These are phyloP conservation scores for Cerceris rybyensis DNA, from an alignment of 2,888 invertebrate species.

Conservation along the genomic window DNA sequence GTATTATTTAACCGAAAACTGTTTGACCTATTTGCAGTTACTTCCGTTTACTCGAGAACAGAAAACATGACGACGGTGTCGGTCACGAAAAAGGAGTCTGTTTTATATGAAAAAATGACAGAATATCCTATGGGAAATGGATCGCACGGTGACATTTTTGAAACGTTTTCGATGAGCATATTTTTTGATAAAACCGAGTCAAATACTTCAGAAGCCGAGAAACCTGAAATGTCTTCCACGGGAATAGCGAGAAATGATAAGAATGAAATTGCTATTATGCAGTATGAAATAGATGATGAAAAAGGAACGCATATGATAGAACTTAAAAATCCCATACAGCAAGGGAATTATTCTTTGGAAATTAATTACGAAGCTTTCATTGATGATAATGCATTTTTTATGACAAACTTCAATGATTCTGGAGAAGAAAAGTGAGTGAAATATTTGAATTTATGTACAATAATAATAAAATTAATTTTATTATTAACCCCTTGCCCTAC, in stretches of 20 bases:
- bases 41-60: not conserved
- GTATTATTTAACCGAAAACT: not conserved
- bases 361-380: conserved; percentile 69
- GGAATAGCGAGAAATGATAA: not conserved
- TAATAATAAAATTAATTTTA: not conserved
- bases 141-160: not conserved
- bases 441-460: not conserved
- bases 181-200: not conserved
- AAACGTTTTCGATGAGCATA: not conserved
- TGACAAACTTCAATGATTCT: conserved; percentile 24
- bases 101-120: not conserved
- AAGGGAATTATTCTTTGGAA: conserved; percentile 70
- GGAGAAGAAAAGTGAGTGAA: conserved; percentile 32
- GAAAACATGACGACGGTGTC: not conserved
- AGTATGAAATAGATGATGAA: conserved; percentile 64
- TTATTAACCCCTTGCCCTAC: not conserved
- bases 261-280: conserved; percentile 59
- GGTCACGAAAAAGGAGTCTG: conserved; percentile 17
- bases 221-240: not conserved
- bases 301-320: conserved; percentile 68
- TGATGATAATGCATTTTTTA: conserved; percentile 43
- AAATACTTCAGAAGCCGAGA: not conserved
- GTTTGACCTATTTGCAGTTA: not conserved
- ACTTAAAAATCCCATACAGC: conserved; percentile 51
- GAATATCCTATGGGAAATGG: not conserved